Evolutionary conservation across 2,888 invertebrate species (phyloP).

Genomic region (Antitype chi): DNA sequence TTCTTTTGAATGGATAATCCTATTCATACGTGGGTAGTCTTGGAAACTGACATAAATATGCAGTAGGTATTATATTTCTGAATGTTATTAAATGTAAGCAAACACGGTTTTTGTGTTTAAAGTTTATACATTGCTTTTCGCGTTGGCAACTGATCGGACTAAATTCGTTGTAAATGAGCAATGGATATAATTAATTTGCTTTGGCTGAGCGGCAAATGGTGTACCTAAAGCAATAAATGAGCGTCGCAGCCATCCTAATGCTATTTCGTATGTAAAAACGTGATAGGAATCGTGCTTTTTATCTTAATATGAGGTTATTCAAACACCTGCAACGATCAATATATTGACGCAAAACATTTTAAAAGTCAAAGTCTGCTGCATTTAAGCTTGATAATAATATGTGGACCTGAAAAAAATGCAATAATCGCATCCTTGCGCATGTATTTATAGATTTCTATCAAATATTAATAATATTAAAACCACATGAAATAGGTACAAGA

Average conservation of each 20-base stretch:
- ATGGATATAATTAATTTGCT: slow-evolving; percentile 9
- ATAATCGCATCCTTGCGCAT: background rate
- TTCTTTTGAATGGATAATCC: slow-evolving; percentile 46
- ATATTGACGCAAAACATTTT: slow-evolving; percentile 28
- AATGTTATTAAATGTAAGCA: slow-evolving; percentile 14
- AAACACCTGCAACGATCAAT: slow-evolving; percentile 12
- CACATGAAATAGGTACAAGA: slow-evolving; percentile 10
- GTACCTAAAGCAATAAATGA: slow-evolving; percentile 4
- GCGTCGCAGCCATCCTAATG: slow-evolving; percentile 10
- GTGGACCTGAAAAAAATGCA: slow-evolving; percentile 12
- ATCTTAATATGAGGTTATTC: slow-evolving; percentile 35
- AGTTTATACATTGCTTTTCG: slow-evolving; percentile 2
- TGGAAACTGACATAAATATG: slow-evolving; percentile 13
- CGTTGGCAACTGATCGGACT: background rate
- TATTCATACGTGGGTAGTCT: slow-evolving; percentile 19
- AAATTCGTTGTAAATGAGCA: slow-evolving; percentile 1
- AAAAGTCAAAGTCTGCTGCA: background rate
- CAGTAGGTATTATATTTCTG: slow-evolving; percentile 22
- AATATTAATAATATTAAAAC: slow-evolving; percentile 25
- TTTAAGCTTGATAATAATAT: slow-evolving; percentile 10
- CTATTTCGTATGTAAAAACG: slow-evolving; percentile 24
- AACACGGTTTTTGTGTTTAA: background rate
- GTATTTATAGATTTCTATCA: slow-evolving; percentile 4
- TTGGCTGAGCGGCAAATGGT: background rate
- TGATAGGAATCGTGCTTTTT: slow-evolving; percentile 31